Evolutionary conservation across 2,113 vertebrate genomes (phyloP), one percentile per base, ranked within the genome.

Genomic region (Channa argus): DNA sequence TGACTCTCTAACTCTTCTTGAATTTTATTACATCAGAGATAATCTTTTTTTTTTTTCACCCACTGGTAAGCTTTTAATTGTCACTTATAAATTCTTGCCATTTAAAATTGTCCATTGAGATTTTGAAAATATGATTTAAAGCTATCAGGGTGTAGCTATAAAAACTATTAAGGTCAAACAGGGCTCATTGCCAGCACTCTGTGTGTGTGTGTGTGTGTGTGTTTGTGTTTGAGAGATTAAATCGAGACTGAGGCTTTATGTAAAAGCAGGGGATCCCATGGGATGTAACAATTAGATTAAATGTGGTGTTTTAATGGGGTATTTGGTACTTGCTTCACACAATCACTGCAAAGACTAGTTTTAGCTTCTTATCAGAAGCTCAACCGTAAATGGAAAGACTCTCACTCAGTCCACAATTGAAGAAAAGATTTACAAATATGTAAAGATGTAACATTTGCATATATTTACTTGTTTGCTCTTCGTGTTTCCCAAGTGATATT

Each of bases 41-140:
- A 13, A 10, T 3, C 51, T 64, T 63, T 54, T 34, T 36, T 6
- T 24, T 24, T 24, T 24, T 24, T 24, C 24, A 24, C 15, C 24
- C 37, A n/a, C 3, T 9, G 39, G 4, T 38, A 4, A 37, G 8
- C 33, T 63, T 68, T 1, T 60, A 74, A 77, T 70, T 73, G 49
- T 46, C 41, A 47, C 45, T 64, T 47, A 10, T 50, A 6, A 6
- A 15, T 24, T 24, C 24, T 24, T 24, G 24, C 24, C 24, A 55
- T 0, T 6, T 38, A 39, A 13, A 63, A 52, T 49, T 24, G 49
- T 39, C 49, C 9, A 59, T 52, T 13, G 6, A 11, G 6, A 51
- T 63, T 63, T 63, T 55, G 15, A 51, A 43, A 59, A 34, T 15
- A 44, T 9, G 2, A 80, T 66, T 53, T 11, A 44, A 49, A 51